Percentiles rank a stretch among this genome's conserved stretches.
Conservation (phyloP, 2,888 invertebrate genomes). For the Ochropleura leucogaster region DNA sequence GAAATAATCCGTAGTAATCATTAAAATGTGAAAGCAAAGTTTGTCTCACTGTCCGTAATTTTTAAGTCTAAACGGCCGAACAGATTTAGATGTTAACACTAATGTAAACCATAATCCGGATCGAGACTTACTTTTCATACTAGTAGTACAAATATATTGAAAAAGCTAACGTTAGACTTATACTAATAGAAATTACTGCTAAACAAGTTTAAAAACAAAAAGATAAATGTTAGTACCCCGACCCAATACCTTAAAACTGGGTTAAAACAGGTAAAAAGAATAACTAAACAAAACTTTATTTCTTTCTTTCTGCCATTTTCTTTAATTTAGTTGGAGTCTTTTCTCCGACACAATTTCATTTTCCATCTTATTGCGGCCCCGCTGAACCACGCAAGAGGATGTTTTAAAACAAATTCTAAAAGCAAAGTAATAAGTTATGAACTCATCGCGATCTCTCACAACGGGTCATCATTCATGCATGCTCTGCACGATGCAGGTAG, state of each 20-base stretch:
- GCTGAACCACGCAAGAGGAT: neutral
- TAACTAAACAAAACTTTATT: constrained; percentile 14
- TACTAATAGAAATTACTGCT: neutral
- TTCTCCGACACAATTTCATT: constrained; percentile 31
- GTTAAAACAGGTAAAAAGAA: constrained; percentile 15
- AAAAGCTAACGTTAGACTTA: neutral
- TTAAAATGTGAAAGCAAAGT: neutral
- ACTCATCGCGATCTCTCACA: constrained; percentile 47
- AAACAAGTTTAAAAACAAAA: neutral
- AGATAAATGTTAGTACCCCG: neutral
- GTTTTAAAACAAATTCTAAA: constrained; percentile 49
- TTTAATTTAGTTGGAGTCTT: constrained; percentile 29
- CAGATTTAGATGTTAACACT: neutral
- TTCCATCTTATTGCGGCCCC: constrained; percentile 20
- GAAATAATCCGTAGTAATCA: neutral
- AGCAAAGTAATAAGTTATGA: constrained; percentile 51
- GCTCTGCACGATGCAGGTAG: constrained; percentile 26
- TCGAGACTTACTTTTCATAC: neutral
- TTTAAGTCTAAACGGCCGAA: neutral
- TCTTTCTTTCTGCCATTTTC: constrained; percentile 22
- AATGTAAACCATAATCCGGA: neutral
- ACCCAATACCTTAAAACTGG: neutral
- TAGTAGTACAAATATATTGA: neutral
- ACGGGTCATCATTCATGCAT: constrained; percentile 51
- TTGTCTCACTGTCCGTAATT: neutral